Conservation (phyloP, 2,888 invertebrate genomes). For the Oscheius sp. region DNA sequence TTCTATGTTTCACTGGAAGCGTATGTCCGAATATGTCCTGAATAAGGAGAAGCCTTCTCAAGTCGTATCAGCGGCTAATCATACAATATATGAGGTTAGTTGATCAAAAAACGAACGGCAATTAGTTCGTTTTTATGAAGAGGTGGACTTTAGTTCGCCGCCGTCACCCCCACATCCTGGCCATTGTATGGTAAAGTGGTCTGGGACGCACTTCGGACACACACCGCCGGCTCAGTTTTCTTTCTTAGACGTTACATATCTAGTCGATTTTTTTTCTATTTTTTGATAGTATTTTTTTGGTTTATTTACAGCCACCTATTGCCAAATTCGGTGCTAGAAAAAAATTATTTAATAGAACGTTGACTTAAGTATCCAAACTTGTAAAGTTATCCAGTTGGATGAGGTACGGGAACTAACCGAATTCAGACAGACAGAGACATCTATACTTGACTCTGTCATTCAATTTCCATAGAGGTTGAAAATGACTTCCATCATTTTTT, state of each 20-base stretch:
- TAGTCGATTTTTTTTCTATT: neutral
- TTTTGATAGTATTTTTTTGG: neutral
- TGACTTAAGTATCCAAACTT: neutral
- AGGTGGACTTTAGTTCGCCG: conserved; percentile 3
- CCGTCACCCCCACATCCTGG: conserved; percentile 27
- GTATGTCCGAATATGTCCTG: neutral
- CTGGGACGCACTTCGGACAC: neutral
- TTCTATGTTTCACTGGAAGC: no score
- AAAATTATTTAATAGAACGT: neutral
- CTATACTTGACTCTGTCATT: neutral
- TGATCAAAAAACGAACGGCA: no score
- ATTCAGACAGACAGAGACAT: neutral
- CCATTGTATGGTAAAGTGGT: neutral
- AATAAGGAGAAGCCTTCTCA: neutral
- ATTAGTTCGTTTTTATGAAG: no score
- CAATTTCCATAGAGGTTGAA: neutral
- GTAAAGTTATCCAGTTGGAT: neutral
- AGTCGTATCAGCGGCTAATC: neutral
- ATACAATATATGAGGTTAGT: neutral
- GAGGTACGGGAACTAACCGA: neutral
- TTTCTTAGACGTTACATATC: neutral
- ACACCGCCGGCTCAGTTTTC: neutral
- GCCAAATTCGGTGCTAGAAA: neutral
- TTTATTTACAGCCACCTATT: neutral
- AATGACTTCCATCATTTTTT: neutral